These are phyloP conservation scores for Erannis defoliaria DNA, from an alignment of 2,888 invertebrate species.

Conservation along the genomic window DNA sequence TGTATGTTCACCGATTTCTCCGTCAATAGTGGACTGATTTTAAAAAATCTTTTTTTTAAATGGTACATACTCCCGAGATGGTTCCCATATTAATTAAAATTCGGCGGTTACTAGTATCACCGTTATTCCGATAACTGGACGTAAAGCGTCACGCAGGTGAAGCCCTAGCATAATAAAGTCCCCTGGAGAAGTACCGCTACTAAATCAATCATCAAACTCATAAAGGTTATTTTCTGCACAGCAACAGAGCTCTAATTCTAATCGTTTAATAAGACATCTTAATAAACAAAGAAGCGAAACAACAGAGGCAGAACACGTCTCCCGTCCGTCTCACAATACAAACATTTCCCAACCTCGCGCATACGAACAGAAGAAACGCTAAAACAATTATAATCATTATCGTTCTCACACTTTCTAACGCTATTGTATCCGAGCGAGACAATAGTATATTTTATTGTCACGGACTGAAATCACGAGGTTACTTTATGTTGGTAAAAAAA, in stretches of 20 bases:
- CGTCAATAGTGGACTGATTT: too few relatives aligned
- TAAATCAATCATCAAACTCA: too few relatives aligned
- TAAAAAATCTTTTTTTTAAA: too few relatives aligned
- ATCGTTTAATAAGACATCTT: background rate
- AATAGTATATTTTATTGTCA: constrained; percentile 72
- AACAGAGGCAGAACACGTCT: constrained; percentile 37
- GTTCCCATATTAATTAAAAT: too few relatives aligned
- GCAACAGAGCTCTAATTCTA: background rate
- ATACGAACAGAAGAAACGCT: constrained; percentile 42
- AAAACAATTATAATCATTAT: constrained; percentile 75
- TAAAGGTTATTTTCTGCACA: background rate
- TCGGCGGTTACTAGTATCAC: too few relatives aligned
- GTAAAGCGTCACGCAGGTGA: too few relatives aligned
- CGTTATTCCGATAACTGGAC: too few relatives aligned
- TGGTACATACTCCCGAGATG: too few relatives aligned
- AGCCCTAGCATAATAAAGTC: too few relatives aligned
- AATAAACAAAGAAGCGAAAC: background rate
- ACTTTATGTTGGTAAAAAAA: constrained; percentile 49
- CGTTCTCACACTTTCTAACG: constrained; percentile 82
- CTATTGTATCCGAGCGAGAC: constrained; percentile 75
- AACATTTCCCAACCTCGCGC: constrained; percentile 39
- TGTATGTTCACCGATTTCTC: too few relatives aligned
- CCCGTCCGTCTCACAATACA: constrained; percentile 36
- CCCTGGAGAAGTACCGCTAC: too few relatives aligned
- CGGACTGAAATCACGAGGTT: constrained; percentile 63